Evolutionary conservation across 1,140 invertebrate species (phyloP), one percentile per base, ranked within the genome.

Genomic region (Bombus impatiens): DNA sequence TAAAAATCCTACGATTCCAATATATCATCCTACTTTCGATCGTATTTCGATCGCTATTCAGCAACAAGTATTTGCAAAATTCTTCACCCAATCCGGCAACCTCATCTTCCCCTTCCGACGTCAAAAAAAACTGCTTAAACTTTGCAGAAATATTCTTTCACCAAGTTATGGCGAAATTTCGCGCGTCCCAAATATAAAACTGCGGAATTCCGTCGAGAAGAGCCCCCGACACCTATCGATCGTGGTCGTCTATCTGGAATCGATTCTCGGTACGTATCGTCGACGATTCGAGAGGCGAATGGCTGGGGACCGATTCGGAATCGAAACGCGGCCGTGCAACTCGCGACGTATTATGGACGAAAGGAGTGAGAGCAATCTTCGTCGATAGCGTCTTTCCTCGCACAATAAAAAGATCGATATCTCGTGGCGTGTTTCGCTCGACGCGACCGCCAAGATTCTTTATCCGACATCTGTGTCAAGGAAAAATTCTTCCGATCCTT

Each of bases 401-500:
- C 59, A 53, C 84, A 65, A 81, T 86, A 81, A 81, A 86, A 86
- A 86, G 84, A 86, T 86, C 78, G 84, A 86, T 86, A 81, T 80
- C 84, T 65, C 70, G 59, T 13, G 84, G 32, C 32, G 78, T 80
- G 78, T 81, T 74, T 81, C 78, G 78, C 75, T 74, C 84, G 87
- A 89, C 44, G 84, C 85, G 88, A 89, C 88, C 84, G 80, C 67
- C 80, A 83, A 84, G 88, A 89, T 89, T 87, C 88, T 89, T 89
- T 89, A 89, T 89, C 88, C 86, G 87, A 86, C 88, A 88, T 89
- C 88, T 83, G 79, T 89, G 87, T 89, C 88, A 89, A 89, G 88
- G 84, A 78, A 84, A 89, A 89, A 89, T 89, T 89, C 87, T 57
- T 82, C 67, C 82, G 88, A 89, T 89, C 84, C 79, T 86, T 65